Conservation (phyloP, 2,888 invertebrate genomes). For the Drosophila borealis region DNA sequence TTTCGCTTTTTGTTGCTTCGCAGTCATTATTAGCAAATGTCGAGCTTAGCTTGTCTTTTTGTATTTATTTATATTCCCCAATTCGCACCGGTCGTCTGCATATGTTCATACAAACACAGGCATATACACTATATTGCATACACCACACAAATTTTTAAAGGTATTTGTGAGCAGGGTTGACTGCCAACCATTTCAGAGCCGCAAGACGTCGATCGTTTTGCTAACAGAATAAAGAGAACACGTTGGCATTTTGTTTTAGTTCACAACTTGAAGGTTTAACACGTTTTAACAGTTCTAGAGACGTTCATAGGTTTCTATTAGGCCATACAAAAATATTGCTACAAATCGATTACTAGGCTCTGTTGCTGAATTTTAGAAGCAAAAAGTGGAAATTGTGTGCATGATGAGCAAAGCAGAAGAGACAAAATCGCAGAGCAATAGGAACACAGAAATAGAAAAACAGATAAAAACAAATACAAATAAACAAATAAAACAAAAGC, state of each 20-base stretch:
- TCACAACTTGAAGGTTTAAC: constrained; percentile 10
- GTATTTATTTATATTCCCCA: not conserved
- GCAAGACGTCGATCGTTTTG: constrained; percentile 39
- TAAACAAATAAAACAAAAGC: constrained; percentile 39
- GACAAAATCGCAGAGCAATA: constrained; percentile 6
- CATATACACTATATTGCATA: constrained; percentile 4
- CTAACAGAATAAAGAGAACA: constrained; percentile 32
- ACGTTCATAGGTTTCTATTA: not conserved
- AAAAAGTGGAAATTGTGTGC: constrained; percentile 3
- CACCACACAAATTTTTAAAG: constrained; percentile 25
- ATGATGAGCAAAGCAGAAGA: constrained; percentile 10
- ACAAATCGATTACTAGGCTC: constrained; percentile 15
- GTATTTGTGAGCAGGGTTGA: constrained; percentile 38
- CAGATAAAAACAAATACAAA: constrained; percentile 27
- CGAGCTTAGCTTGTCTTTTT: not conserved
- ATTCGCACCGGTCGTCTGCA: not conserved
- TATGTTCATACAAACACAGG: not conserved
- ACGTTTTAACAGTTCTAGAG: constrained; percentile 10
- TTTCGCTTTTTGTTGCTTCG: not conserved
- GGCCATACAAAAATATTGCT: not conserved
- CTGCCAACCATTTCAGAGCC: constrained; percentile 22
- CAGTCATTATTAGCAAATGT: not conserved
- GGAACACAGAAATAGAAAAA: constrained; percentile 7
- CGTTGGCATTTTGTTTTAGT: not conserved
- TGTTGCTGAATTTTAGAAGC: constrained; percentile 9